These are phyloP conservation scores for Hydrophis major DNA, from an alignment of 2,797 vertebrate genomes.

Conservation along the genomic window DNA sequence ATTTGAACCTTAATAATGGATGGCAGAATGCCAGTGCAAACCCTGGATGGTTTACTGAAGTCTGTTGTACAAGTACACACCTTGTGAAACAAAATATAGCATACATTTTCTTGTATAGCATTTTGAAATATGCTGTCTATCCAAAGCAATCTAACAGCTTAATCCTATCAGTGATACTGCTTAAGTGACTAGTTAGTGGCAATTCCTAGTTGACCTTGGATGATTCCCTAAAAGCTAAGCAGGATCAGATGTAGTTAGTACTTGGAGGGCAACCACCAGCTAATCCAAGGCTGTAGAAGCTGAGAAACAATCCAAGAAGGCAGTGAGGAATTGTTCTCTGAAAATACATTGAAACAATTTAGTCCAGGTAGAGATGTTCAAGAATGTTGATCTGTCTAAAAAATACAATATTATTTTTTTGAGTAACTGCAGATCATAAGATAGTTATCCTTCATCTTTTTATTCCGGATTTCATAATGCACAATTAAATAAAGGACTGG, in stretches of 20 bases:
- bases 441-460: not conserved
- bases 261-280: not conserved
- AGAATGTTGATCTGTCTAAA: not conserved
- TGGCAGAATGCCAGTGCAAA: slow-evolving; percentile 70
- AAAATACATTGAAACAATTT: not conserved
- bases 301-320: not conserved
- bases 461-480: not conserved
- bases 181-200: not conserved
- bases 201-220: not conserved
- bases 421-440: not conserved
- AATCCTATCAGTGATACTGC: not conserved
- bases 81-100: slow-evolving; percentile 39
- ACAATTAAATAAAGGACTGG: not conserved
- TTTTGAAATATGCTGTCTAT: not conserved
- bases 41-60: slow-evolving; percentile 68
- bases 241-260: not conserved
- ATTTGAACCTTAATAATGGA: slow-evolving; percentile 70
- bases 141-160: not conserved
- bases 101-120: not conserved
- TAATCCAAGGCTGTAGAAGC: not conserved
- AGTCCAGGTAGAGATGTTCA: not conserved
- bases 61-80: slow-evolving; percentile 52
- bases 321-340: not conserved
- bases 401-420: not conserved
- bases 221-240: not conserved